phyloP scores from a whole-genome alignment of 2,797 vertebrate species.

The Urosaurus nigricauda region DNA sequence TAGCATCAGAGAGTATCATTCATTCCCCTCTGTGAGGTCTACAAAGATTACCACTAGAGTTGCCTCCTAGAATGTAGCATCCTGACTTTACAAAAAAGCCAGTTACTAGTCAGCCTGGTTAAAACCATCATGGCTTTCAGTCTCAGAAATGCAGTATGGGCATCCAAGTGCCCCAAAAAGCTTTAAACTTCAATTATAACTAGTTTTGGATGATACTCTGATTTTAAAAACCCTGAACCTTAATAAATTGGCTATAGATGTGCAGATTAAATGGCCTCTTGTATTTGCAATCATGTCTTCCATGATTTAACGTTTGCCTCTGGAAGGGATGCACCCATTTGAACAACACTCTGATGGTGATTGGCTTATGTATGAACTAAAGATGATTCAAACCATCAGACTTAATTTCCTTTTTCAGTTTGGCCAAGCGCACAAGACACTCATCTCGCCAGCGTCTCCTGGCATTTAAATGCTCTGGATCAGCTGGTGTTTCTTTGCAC shows the following conservation, averaged over 20 bases:
- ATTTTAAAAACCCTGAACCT: not conserved
- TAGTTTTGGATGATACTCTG: not conserved
- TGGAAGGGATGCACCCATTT: constrained; percentile 21
- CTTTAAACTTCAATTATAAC: constrained; percentile 5
- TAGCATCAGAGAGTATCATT: not conserved
- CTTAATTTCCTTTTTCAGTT: constrained; percentile 85
- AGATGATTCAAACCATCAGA: constrained; percentile 60
- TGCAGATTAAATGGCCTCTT: constrained; percentile 51
- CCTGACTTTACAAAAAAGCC: not conserved
- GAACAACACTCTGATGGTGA: constrained; percentile 46
- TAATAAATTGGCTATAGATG: constrained; percentile 39
- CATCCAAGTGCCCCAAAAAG: not conserved
- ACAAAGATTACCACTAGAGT: not conserved
- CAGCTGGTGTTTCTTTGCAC: constrained; percentile 83
- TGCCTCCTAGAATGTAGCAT: not conserved
- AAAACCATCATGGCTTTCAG: not conserved
- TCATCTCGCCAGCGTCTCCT: constrained; percentile 88
- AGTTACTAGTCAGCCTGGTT: not conserved
- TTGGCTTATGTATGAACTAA: constrained; percentile 38
- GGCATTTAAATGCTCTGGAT: constrained; percentile 83
- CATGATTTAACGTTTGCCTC: constrained; percentile 25
- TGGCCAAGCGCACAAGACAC: constrained; percentile 86
- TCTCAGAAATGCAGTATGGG: not conserved
- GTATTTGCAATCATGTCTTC: constrained; percentile 24
- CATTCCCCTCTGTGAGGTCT: not conserved